phyloP scores from a whole-genome alignment of 2,113 vertebrate species.

The Microtus montanus region DNA sequence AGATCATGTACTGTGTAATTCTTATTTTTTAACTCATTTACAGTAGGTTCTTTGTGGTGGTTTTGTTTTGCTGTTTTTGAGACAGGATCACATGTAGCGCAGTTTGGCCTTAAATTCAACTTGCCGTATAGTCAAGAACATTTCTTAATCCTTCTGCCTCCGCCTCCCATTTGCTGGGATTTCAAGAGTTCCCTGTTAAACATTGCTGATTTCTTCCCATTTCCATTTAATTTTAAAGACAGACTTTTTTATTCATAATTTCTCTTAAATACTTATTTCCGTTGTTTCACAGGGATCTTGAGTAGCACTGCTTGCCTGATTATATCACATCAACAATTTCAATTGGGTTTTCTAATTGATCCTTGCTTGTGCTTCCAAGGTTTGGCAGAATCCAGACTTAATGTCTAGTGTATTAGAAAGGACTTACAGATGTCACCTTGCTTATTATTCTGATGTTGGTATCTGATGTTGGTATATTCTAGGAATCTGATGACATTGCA shows the following conservation, averaged over 20 bases:
- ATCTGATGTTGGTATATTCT: neutral
- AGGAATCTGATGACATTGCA: neutral
- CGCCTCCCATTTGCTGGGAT: neutral
- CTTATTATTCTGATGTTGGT: neutral
- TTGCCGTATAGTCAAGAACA: neutral
- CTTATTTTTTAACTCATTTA: slow-evolving; percentile 47
- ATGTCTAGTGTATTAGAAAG: neutral
- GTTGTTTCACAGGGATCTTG: neutral
- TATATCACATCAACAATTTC: neutral
- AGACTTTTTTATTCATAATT: slow-evolving; percentile 35
- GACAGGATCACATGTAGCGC: neutral
- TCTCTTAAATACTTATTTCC: neutral
- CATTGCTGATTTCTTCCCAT: neutral
- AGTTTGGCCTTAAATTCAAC: neutral
- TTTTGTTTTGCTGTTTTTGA: neutral
- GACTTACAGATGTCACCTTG: neutral
- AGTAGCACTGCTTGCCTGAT: neutral
- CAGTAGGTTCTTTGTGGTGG: neutral
- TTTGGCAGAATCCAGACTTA: neutral
- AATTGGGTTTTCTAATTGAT: neutral
- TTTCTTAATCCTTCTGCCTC: neutral
- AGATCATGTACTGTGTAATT: neutral
- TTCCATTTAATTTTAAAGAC: slow-evolving; percentile 7
- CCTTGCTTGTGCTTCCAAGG: neutral
- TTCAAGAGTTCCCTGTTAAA: neutral